phyloP scores from a whole-genome alignment of 2,888 invertebrate species.

The Stegana nigrithorax region DNA sequence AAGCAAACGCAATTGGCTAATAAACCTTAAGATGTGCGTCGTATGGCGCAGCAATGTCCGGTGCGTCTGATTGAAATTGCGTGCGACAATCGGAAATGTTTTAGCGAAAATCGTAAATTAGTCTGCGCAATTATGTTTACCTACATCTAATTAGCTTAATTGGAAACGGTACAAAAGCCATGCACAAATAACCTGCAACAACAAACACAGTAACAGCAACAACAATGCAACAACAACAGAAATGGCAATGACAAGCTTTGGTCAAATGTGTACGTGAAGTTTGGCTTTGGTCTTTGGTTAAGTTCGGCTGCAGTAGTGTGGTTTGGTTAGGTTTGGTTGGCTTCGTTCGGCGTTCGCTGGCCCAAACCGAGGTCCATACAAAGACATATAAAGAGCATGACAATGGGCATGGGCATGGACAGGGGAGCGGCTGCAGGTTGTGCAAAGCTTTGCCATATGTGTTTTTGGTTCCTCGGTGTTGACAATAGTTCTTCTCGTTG shows the following conservation, averaged over 20 bases:
- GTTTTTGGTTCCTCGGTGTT: neutral
- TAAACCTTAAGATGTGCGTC: neutral
- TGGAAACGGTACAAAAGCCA: slow-evolving; percentile 51
- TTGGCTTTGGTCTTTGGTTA: slow-evolving; percentile 2
- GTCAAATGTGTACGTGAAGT: neutral
- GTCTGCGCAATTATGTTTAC: slow-evolving; percentile 54
- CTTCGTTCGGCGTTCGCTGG: neutral
- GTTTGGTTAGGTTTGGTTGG: too few relatives aligned
- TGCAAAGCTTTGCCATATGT: slow-evolving; percentile 5
- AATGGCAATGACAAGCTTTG: neutral
- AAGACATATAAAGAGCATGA: neutral
- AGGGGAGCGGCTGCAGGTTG: too few relatives aligned
- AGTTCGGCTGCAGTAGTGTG: too few relatives aligned
- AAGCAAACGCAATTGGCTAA: too few relatives aligned
- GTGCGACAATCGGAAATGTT: too few relatives aligned
- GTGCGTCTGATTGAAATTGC: neutral
- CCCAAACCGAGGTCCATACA: neutral
- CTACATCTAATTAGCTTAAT: slow-evolving; percentile 57
- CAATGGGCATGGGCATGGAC: neutral
- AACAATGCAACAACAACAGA: too few relatives aligned
- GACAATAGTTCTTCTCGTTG: slow-evolving; percentile 19
- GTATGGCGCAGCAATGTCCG: neutral
- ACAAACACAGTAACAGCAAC: too few relatives aligned
- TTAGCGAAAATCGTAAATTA: slow-evolving; percentile 46
- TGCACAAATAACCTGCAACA: slow-evolving; percentile 28